These are phyloP conservation scores for Drosophila aff. DNA, from an alignment of 1,140 invertebrate species.

Conservation along the genomic window DNA sequence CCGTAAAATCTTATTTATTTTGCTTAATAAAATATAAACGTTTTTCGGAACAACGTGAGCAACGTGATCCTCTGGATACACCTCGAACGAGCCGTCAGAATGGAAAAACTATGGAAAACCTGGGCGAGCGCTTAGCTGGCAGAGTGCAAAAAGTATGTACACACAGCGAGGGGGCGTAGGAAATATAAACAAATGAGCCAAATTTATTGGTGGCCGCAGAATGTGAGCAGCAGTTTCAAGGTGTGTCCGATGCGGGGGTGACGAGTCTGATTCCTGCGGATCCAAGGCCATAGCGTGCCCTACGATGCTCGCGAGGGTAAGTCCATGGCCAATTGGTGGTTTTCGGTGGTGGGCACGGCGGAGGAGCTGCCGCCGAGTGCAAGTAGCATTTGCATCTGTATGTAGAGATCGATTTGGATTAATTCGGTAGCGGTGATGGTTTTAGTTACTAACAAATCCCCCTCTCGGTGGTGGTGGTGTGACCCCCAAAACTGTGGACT, in stretches of 20 bases:
- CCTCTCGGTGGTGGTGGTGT: background rate
- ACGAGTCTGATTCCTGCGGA: background rate
- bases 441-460: slow-evolving; percentile 37
- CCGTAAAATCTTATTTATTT: slow-evolving; percentile 29
- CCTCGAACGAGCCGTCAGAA: background rate
- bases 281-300: background rate
- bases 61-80: background rate
- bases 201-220: slow-evolving; percentile 12
- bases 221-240: slow-evolving; percentile 21
- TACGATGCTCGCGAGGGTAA: slow-evolving; percentile 20
- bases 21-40: background rate
- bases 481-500: slow-evolving; percentile 16
- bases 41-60: background rate
- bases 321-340: slow-evolving; percentile 6
- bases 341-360: slow-evolving; percentile 20
- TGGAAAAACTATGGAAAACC: background rate
- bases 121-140: background rate
- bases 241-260: slow-evolving; percentile 29
- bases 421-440: slow-evolving; percentile 29
- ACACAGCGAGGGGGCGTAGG: slow-evolving; percentile 25
- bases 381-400: slow-evolving; percentile 12
- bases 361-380: slow-evolving; percentile 1
- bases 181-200: slow-evolving; percentile 45
- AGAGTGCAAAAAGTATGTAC: slow-evolving; percentile 46
- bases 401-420: slow-evolving; percentile 6